These are phyloP conservation scores for Anguilla anguilla DNA, from an alignment of 2,797 vertebrate species.

Conservation along the genomic window DNA sequence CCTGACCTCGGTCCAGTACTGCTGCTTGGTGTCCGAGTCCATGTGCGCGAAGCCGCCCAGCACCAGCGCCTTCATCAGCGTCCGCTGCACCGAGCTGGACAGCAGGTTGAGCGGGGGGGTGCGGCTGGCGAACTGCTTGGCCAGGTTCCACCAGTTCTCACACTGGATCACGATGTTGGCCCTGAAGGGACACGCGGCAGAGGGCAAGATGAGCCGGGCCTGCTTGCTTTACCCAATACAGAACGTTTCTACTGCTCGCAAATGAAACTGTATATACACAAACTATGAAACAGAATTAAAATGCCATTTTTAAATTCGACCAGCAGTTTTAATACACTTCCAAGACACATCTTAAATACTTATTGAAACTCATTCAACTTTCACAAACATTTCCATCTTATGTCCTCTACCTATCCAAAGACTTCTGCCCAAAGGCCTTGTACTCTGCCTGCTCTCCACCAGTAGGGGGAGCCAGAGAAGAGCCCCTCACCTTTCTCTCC, in stretches of 20 bases:
- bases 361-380: background rate
- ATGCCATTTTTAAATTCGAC: background rate
- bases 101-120: conserved; percentile 93
- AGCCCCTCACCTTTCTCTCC: conserved; percentile 87
- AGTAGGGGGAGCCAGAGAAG: conserved; percentile 42
- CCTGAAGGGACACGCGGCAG: conserved; percentile 60
- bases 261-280: background rate
- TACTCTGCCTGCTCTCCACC: conserved; percentile 29
- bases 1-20: conserved; percentile 96
- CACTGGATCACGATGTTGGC: conserved; percentile 97
- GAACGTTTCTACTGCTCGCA: background rate
- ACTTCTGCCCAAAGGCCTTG: background rate
- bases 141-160: conserved; percentile 98
- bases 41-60: conserved; percentile 96
- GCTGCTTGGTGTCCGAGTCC: conserved; percentile 95
- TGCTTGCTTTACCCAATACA: background rate
- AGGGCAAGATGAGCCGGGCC: background rate
- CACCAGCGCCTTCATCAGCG: conserved; percentile 96
- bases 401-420: background rate
- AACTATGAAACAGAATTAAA: background rate
- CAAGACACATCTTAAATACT: background rate
- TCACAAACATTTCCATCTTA: background rate
- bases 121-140: conserved; percentile 93
- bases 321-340: background rate
- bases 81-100: conserved; percentile 92